phyloP scores from a whole-genome alignment of 2,797 vertebrate species.

The Pseudocheirus occidentalis region DNA sequence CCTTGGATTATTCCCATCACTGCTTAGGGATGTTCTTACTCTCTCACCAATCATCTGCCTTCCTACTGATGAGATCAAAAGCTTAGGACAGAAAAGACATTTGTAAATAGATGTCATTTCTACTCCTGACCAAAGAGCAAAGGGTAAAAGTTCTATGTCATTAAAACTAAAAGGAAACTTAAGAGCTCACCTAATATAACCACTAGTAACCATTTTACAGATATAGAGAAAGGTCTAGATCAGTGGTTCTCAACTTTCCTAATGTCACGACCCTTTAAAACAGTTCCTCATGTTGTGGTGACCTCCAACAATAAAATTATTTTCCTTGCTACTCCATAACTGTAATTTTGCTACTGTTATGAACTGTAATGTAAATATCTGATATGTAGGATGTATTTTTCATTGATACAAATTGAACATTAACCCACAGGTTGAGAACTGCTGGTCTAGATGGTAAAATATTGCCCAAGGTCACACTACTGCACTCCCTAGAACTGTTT shows the following conservation, averaged over 20 bases:
- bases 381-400: no score
- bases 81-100: conserved; percentile 47
- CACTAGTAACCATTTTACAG: neutral
- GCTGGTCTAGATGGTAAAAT: neutral
- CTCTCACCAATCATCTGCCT: neutral
- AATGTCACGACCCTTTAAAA: no score
- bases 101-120: conserved; percentile 32
- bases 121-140: neutral
- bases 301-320: no score
- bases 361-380: no score
- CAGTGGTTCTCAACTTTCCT: no score
- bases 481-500: neutral
- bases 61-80: conserved; percentile 27
- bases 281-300: no score
- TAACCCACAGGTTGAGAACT: no score
- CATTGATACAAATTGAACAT: no score
- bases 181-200: neutral
- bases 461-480: neutral
- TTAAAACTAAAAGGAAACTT: neutral
- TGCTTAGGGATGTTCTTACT: neutral
- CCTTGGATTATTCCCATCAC: neutral
- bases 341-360: no score
- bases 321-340: no score
- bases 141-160: neutral
- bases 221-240: no score